A percentile compares a stretch with the other conserved stretches of the same genome.
phyloP scores from a whole-genome alignment of 2,113 vertebrate genomes.

The Pseudonaja textilis region DNA sequence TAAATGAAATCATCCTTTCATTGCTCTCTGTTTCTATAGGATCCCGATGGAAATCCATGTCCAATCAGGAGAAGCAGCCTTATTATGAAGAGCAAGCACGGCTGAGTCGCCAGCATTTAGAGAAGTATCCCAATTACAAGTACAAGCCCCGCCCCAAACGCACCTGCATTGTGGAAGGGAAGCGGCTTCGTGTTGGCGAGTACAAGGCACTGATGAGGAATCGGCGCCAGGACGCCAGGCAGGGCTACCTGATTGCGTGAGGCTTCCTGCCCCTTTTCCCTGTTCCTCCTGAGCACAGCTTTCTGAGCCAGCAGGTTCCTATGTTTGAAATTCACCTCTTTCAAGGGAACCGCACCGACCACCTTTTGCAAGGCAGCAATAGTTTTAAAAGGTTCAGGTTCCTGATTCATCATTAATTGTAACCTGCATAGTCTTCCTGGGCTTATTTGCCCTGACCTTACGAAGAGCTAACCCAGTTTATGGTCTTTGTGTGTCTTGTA shows the following conservation, averaged over 20 bases:
- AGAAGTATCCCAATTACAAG: constrained; percentile 97
- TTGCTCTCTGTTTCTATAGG: constrained; percentile 63
- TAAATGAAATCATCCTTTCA: accelerated
- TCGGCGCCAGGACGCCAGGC: constrained; percentile 88
- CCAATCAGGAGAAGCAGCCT: constrained; percentile 97
- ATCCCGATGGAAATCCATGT: constrained; percentile 96
- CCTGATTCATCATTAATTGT: neutral
- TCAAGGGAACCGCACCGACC: neutral
- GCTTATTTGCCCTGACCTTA: neutral
- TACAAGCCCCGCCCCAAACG: constrained; percentile 96
- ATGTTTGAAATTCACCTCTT: neutral
- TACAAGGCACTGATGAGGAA: constrained; percentile 99
- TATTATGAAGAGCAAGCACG: constrained; percentile 97
- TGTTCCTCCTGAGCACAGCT: neutral
- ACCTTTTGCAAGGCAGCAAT: neutral
- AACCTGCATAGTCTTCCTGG: neutral
- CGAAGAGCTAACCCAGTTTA: neutral
- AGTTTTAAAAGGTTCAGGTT: neutral
- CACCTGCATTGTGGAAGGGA: constrained; percentile 96
- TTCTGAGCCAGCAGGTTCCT: neutral
- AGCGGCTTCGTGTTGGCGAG: constrained; percentile 92
- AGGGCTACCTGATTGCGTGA: constrained; percentile 85
- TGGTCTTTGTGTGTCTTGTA: neutral
- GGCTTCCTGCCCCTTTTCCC: neutral
- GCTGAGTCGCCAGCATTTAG: constrained; percentile 95